Evolutionary conservation across 2,888 invertebrate species (phyloP).

Genomic region (Microplitis deprimator): DNA sequence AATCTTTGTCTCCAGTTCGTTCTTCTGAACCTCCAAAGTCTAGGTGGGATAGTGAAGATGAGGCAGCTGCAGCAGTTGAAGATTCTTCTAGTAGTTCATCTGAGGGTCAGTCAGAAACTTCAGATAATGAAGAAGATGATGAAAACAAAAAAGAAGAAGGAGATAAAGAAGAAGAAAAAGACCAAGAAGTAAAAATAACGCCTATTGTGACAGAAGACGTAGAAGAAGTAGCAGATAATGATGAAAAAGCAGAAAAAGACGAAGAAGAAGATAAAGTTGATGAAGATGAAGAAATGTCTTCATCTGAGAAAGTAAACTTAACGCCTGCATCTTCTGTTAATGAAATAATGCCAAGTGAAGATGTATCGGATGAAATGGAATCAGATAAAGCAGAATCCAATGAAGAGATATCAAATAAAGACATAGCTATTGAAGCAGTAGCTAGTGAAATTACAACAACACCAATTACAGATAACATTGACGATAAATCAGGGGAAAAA

Average conservation of each 20-base stretch:
- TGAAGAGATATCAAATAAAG: neutral
- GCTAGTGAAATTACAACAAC: neutral
- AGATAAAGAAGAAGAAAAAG: neutral
- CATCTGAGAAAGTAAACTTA: constrained; percentile 25
- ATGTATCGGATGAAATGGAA: constrained; percentile 3
- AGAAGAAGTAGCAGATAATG: constrained; percentile 6
- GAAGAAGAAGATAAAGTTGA: constrained; percentile 14
- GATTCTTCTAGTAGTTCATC: constrained; percentile 16
- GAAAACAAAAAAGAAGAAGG: neutral
- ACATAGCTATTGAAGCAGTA: neutral
- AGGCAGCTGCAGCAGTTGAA: constrained; percentile 33
- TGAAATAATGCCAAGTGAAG: neutral
- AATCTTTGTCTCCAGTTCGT: constrained; percentile 35
- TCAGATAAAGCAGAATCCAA: neutral
- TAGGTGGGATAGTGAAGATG: constrained; percentile 68
- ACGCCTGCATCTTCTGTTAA: neutral
- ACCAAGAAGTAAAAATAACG: neutral
- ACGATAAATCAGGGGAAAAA: constrained; percentile 33
- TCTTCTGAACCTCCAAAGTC: constrained; percentile 55
- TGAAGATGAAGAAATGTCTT: constrained; percentile 6
- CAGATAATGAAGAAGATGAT: constrained; percentile 14
- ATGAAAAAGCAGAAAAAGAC: constrained; percentile 28
- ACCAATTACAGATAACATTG: neutral
- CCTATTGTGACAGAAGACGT: neutral
- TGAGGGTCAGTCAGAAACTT: constrained; percentile 17